Conservation (phyloP, 37 sponge, comb jelly and placozoan genomes). For the Hexactinellida sp. region DNA sequence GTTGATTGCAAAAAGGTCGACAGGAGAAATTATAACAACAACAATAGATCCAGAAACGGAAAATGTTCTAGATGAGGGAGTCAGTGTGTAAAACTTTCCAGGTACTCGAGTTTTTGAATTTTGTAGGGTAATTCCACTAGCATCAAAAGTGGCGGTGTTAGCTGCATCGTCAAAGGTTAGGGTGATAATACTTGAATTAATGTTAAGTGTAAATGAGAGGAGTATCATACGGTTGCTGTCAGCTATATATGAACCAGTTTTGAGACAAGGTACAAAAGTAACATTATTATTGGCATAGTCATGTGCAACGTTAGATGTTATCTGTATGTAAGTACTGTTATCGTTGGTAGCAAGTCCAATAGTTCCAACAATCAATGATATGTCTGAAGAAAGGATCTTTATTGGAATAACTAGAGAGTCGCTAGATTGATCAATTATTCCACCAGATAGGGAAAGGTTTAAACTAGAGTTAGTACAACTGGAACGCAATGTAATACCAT, state of each 20-base stretch:
- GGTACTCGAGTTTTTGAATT: neutral
- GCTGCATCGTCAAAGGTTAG: conserved; percentile 72
- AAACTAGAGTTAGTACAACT: neutral
- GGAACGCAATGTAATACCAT: neutral
- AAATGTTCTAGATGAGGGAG: neutral
- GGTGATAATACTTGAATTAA: conserved; percentile 21
- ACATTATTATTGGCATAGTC: neutral
- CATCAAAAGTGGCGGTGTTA: conserved; percentile 29
- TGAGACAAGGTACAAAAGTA: conserved; percentile 15
- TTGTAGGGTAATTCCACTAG: conserved; percentile 44
- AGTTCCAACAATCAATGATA: neutral
- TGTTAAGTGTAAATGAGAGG: neutral
- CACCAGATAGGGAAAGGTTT: neutral
- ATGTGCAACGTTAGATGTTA: neutral
- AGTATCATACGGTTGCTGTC: conserved; percentile 13
- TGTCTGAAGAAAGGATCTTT: neutral
- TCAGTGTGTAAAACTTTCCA: neutral
- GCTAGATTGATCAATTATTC: neutral
- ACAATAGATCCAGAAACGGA: neutral
- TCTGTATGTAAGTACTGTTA: conserved; percentile 17
- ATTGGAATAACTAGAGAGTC: neutral
- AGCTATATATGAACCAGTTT: neutral
- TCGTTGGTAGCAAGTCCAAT: conserved; percentile 12
- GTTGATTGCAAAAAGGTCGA: neutral
- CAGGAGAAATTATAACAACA: neutral